Conservation (phyloP, 2,797 vertebrate genomes). For the Pyrocephalus nanus region DNA sequence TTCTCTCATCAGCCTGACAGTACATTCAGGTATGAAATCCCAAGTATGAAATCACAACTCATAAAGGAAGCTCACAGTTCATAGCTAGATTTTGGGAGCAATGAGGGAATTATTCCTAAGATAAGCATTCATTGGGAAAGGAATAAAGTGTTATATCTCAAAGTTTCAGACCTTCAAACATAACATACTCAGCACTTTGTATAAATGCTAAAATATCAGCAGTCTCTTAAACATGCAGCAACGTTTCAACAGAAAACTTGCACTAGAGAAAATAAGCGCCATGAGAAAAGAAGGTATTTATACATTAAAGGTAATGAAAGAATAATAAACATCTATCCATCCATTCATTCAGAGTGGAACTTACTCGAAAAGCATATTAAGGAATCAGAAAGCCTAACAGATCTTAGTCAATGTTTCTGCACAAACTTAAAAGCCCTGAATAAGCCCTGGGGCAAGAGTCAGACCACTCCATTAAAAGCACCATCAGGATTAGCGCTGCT, state of each 20-base stretch:
- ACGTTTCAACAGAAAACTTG: not conserved
- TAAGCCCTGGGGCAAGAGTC: slow-evolving; percentile 4
- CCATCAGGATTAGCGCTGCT: slow-evolving; percentile 25
- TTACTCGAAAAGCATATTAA: slow-evolving; percentile 14
- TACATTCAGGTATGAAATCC: not conserved
- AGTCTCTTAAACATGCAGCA: not conserved
- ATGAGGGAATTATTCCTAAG: not conserved
- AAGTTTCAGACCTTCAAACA: not conserved
- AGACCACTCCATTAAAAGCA: slow-evolving; percentile 29
- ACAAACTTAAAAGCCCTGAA: slow-evolving; percentile 29
- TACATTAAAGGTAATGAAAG: not conserved
- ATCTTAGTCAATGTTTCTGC: slow-evolving; percentile 17
- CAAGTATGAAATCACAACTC: not conserved
- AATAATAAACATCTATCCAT: not conserved
- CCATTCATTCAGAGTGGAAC: not conserved
- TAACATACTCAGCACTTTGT: not conserved
- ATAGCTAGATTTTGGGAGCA: not conserved
- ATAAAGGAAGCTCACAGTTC: not conserved
- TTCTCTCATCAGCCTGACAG: not conserved
- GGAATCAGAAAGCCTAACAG: slow-evolving; percentile 16
- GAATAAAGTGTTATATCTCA: not conserved
- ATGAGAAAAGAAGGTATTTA: not conserved
- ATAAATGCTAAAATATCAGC: not conserved
- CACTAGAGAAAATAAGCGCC: not conserved
- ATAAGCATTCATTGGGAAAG: not conserved